phyloP scores from a whole-genome alignment of 2,888 invertebrate genomes.

The Meteorus colon region DNA sequence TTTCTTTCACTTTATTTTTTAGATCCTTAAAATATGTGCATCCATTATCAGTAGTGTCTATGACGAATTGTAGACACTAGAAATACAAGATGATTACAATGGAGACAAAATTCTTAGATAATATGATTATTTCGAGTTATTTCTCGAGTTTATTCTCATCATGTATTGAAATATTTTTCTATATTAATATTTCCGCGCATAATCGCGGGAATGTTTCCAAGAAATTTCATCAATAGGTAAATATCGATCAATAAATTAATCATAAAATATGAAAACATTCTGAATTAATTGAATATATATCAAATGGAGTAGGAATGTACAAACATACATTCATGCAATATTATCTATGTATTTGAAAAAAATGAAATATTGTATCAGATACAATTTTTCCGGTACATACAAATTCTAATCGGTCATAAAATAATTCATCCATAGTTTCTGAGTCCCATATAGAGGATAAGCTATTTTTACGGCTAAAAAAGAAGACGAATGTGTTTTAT shows the following conservation, averaged over 20 bases:
- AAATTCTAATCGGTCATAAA: neutral
- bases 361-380: neutral
- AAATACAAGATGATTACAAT: conserved; percentile 5
- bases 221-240: neutral
- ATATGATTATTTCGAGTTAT: conserved; percentile 1
- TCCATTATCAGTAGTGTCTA: neutral
- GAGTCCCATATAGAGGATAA: conserved; percentile 11
- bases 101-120: neutral
- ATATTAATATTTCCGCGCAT: neutral
- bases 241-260: neutral
- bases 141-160: conserved; percentile 46
- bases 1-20: conserved; percentile 42
- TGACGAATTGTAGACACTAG: neutral
- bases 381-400: neutral
- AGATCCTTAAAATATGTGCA: conserved; percentile 48
- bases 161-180: neutral
- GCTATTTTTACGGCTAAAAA: neutral
- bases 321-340: neutral
- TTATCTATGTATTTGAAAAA: neutral
- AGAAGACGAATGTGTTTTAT: neutral
- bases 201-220: neutral
- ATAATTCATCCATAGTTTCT: neutral
- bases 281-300: conserved; percentile 7
- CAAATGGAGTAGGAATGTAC: neutral
- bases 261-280: no score